A percentile compares a stretch with the other conserved stretches of the same genome.
phyloP scores from a whole-genome alignment of 1,140 invertebrate species.

The Hirudo medicinalis region DNA sequence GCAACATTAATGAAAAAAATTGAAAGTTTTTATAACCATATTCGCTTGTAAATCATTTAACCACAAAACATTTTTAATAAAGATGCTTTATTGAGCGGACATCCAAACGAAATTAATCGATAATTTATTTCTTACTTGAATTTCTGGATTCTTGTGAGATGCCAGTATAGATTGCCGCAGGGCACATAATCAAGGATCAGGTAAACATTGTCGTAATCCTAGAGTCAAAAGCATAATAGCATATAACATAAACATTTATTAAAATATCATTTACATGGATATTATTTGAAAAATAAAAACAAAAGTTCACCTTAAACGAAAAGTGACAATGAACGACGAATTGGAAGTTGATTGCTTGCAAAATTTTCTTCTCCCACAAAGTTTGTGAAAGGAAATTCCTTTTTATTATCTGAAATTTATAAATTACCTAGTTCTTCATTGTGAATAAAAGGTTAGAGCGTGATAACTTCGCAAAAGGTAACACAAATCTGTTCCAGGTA shows the following conservation, averaged over 20 bases:
- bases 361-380: slow-evolving; percentile 9
- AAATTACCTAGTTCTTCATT: background rate
- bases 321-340: slow-evolving; percentile 6
- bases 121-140: slow-evolving; percentile 8
- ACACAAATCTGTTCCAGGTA: no score
- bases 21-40: no score
- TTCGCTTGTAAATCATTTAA: no score
- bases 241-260: background rate
- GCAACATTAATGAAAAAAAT: no score
- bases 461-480: no score
- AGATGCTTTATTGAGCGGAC: no score
- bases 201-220: slow-evolving; percentile 10
- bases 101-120: no score
- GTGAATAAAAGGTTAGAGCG: background rate
- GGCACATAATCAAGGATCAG: slow-evolving; percentile 5
- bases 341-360: background rate
- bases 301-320: background rate
- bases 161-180: slow-evolving; percentile 3
- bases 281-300: no score
- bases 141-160: slow-evolving; percentile 1
- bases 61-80: no score
- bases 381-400: slow-evolving; percentile 4
- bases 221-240: background rate
- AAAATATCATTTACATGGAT: no score
- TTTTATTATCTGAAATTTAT: background rate